These are phyloP conservation scores for Stigmatopora nigra DNA, from an alignment of 2,113 vertebrate genomes.

Conservation along the genomic window DNA sequence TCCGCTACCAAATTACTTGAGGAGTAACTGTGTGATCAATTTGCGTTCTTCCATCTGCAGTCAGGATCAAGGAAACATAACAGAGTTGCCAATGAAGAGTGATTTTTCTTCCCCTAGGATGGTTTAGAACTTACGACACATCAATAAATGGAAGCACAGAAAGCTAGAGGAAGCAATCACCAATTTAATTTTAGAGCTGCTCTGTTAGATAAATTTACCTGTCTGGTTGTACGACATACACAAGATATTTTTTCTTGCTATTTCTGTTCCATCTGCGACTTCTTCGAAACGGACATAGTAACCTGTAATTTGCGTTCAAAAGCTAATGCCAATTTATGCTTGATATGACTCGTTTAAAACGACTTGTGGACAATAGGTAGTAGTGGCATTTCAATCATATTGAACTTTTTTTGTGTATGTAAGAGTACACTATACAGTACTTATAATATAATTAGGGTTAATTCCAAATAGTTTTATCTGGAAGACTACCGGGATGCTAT, in stretches of 20 bases:
- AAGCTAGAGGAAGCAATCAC: not conserved
- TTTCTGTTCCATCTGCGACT: not conserved
- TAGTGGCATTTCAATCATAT: not conserved
- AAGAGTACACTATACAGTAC: not conserved
- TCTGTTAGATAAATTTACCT: not conserved
- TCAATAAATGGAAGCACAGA: conserved; percentile 4
- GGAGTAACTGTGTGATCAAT: conserved; percentile 13
- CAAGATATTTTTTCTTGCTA: not conserved
- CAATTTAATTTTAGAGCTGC: not conserved
- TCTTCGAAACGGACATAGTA: not conserved
- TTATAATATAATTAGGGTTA: not conserved
- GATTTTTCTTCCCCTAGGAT: not conserved
- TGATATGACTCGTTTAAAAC: not conserved
- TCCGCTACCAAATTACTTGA: conserved; percentile 39
- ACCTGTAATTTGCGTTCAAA: not conserved
- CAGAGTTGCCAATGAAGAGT: not conserved
- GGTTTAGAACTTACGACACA: not conserved
- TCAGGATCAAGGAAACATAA: conserved; percentile 4
- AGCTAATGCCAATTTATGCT: not conserved
- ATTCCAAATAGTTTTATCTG: not conserved
- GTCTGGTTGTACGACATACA: not conserved
- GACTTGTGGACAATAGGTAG: not conserved
- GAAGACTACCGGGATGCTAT: too few species aligned
- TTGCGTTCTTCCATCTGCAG: conserved; percentile 4
- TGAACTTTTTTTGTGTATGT: not conserved